These are phyloP conservation scores for Protodeltote pygarga DNA, from an alignment of 2,888 invertebrate genomes.

Conservation along the genomic window DNA sequence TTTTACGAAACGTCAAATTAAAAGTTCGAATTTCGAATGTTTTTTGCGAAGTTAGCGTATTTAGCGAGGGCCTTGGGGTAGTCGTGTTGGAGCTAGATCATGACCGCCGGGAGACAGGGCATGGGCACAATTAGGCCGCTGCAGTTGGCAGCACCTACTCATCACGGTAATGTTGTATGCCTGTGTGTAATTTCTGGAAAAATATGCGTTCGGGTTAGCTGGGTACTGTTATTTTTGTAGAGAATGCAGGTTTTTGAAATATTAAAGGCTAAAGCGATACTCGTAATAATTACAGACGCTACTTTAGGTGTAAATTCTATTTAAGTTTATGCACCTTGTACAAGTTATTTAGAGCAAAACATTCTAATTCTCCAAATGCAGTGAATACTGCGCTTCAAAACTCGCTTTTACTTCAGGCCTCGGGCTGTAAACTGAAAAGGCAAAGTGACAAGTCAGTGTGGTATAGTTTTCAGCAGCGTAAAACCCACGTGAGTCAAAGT, in stretches of 20 bases:
- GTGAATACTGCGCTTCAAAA: no score
- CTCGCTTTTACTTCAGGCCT: no score
- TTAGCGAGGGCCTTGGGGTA: slow-evolving; percentile 54
- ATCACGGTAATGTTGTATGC: slow-evolving; percentile 46
- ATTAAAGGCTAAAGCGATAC: no score
- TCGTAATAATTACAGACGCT: no score
- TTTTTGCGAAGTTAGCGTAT: slow-evolving; percentile 38
- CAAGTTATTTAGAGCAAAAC: no score
- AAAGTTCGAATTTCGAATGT: slow-evolving; percentile 41
- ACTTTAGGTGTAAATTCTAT: no score
- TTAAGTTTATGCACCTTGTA: no score
- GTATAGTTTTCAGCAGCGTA: no score
- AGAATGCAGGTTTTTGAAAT: slow-evolving; percentile 9
- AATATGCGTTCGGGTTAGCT: slow-evolving; percentile 28
- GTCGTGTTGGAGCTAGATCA: slow-evolving; percentile 59
- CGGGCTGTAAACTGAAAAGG: no score
- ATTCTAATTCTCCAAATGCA: no score
- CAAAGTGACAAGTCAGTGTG: no score
- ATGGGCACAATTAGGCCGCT: slow-evolving; percentile 61
- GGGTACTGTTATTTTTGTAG: slow-evolving; percentile 20
- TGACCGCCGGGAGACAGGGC: slow-evolving; percentile 68
- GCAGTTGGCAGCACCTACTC: slow-evolving; percentile 51
- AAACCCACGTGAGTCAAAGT: no score
- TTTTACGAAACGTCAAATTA: slow-evolving; percentile 55
- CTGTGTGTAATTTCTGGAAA: slow-evolving; percentile 37